phyloP scores from a whole-genome alignment of 2,797 vertebrate genomes.

The Dipus sagitta region DNA sequence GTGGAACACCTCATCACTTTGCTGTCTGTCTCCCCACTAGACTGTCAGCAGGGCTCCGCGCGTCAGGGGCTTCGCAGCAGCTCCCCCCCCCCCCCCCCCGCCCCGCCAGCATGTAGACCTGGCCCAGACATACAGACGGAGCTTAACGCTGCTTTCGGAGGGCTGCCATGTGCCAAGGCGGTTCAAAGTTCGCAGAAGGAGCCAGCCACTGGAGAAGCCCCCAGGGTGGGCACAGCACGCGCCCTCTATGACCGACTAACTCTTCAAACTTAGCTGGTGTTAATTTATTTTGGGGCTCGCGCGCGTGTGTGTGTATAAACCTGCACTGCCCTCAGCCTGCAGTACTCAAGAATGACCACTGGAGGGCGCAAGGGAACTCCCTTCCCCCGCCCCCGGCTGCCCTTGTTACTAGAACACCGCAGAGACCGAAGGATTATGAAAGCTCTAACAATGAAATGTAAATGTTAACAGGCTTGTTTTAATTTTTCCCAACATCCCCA shows the following conservation, averaged over 20 bases:
- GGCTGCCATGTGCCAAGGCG: background rate
- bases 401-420: background rate
- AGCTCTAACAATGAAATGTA: no score
- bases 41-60: background rate
- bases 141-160: background rate
- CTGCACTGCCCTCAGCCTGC: background rate
- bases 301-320: no score
- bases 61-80: background rate
- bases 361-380: background rate
- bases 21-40: background rate
- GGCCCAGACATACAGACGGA: background rate
- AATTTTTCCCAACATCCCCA: background rate
- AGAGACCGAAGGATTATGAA: background rate
- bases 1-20: background rate
- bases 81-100: background rate
- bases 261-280: background rate
- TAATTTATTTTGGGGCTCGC: background rate
- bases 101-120: background rate
- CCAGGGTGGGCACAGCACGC: background rate
- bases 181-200: background rate
- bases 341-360: background rate
- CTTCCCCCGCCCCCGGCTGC: rapidly evolving
- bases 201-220: background rate
- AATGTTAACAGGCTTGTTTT: background rate
- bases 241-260: background rate